Base-by-base conservation (phyloP, 2,888 invertebrate species). In the Cheilosia variabilis region DNA sequence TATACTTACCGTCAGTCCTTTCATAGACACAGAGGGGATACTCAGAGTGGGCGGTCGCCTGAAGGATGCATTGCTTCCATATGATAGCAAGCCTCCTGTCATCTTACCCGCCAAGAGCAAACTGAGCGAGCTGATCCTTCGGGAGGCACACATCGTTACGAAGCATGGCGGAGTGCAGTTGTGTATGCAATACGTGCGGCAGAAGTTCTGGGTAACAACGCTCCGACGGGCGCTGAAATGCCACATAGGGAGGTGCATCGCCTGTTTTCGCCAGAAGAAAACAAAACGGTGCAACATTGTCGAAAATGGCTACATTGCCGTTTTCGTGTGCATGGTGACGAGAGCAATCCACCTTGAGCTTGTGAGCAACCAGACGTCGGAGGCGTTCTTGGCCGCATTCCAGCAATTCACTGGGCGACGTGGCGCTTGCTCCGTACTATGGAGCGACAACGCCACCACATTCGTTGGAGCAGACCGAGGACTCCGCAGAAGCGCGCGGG, bases 231-330 rank as follows among this genome's bases (percentile, higher is more conserved):
- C 57, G 41, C 31, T 7, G 31, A 75, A 27, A 19, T 22, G 19
- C 17, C 57, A 55, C 47, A 57, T 17, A 17, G 31, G 19, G 50
- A 41, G 37, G 13, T 43, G 58, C 58, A 41, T 41, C 13, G 24
- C 17, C 9, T 58, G 58, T 17, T 34, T 58, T 4, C 34, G 58
- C 6, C 58, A 58, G 27, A 58, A 58, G 34, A 4, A 58, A 19
- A 22, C 55, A 22, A 53, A 52, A 0, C 37, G 50, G 17, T 63
- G 57, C 10, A 53, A 47, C 2, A 55, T 47, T 17, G 37, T 45
- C 1, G 37, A 63, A 34, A 80, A 68, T 31, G 37, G 52, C 34
- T 73, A 55, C 47, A 62, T 73, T n/a, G 60, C 55, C 4, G 57
- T 66, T 5, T 80, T 66, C 22, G 66, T 72, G 22, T 73, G 66